Percentiles rank a stretch among this genome's conserved stretches.
phyloP scores from a whole-genome alignment of 1,140 invertebrate species.

The Drosophila mayri region DNA sequence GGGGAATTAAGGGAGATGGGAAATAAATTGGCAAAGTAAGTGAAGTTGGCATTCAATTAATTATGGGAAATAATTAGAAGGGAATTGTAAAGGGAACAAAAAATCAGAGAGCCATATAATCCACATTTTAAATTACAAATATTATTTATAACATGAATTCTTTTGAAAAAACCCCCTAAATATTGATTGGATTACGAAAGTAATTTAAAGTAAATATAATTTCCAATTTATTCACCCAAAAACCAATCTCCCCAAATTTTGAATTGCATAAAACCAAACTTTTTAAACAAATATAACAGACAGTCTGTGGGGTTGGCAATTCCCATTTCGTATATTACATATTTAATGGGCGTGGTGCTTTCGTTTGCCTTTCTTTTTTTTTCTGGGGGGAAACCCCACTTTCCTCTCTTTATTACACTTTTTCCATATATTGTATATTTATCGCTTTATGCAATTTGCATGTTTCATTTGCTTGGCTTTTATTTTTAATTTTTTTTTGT shows the following conservation, averaged over 20 bases:
- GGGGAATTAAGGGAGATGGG: no score
- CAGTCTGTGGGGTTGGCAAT: neutral
- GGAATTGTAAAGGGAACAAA: neutral
- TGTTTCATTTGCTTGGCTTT: constrained; percentile 51
- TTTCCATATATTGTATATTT: neutral
- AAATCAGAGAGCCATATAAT: no score
- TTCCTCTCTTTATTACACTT: neutral
- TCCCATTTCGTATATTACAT: constrained; percentile 27
- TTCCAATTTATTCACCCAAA: no score
- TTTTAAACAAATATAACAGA: constrained; percentile 3
- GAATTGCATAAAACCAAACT: neutral
- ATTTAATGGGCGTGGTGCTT: constrained; percentile 38
- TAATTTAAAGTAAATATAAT: no score
- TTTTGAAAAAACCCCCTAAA: neutral
- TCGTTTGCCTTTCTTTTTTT: constrained; percentile 17
- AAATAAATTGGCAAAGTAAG: constrained; percentile 21
- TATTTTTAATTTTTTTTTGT: constrained; percentile 12
- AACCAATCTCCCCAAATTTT: neutral
- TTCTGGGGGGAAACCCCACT: no score
- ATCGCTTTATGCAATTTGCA: constrained; percentile 56
- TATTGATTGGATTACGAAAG: neutral
- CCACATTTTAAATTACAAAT: no score
- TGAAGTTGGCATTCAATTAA: constrained; percentile 5
- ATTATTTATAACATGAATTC: neutral
- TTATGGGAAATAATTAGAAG: neutral